phyloP scores from a whole-genome alignment of 2,797 vertebrate species.

The Calcarius lapponicus region DNA sequence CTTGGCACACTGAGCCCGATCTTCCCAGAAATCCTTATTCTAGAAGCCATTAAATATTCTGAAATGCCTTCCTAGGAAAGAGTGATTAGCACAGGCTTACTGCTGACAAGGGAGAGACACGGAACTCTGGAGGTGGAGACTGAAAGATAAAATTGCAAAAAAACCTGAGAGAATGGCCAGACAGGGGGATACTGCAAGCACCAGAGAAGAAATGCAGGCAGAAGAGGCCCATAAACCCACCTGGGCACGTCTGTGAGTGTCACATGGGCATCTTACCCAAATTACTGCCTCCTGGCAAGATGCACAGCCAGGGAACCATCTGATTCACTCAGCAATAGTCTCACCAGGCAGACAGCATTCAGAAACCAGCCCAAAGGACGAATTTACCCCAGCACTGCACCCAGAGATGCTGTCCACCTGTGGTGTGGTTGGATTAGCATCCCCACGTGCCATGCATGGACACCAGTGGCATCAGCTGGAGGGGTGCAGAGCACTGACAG shows the following conservation, averaged over 20 bases:
- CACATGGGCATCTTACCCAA: neutral
- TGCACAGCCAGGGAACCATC: neutral
- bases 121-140: neutral
- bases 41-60: conserved; percentile 34
- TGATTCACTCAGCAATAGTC: neutral
- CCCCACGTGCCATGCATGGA: rapidly evolving
- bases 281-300: neutral
- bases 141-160: conserved; percentile 21
- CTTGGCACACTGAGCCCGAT: neutral
- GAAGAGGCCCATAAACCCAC: neutral
- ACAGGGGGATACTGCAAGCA: neutral
- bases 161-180: neutral
- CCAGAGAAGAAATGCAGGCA: neutral
- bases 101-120: conserved; percentile 39
- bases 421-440: neutral
- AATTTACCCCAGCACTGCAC: neutral
- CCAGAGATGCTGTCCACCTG: neutral
- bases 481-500: neutral
- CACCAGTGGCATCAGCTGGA: neutral
- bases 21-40: conserved; percentile 27
- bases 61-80: conserved; percentile 22
- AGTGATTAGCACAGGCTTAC: conserved; percentile 32
- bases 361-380: neutral
- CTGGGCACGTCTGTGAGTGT: neutral
- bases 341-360: neutral